These are phyloP conservation scores for Lytechinus pictus DNA, from an alignment of 35 echinoderm and acorn worm genomes.

Conservation along the genomic window DNA sequence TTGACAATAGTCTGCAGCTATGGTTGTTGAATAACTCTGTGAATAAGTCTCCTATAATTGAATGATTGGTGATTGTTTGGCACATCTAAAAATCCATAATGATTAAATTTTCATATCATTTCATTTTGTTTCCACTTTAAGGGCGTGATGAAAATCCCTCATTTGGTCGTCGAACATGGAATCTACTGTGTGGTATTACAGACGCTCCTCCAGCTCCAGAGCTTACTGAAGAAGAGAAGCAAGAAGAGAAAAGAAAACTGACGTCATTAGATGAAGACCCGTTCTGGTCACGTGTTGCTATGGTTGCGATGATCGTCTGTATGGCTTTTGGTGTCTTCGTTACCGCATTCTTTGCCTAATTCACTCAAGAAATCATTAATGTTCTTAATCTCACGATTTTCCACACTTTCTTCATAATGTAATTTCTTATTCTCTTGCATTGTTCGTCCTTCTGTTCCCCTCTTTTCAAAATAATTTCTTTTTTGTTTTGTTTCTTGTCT, in stretches of 20 bases:
- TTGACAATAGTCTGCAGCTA: too few relatives aligned
- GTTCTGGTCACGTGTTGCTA: slow-evolving; percentile 22
- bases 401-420: too few relatives aligned
- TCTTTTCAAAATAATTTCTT: too few relatives aligned
- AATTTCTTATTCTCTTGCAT: too few relatives aligned
- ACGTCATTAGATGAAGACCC: slow-evolving; percentile 58
- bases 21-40: too few relatives aligned
- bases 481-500: too few relatives aligned
- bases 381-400: background rate
- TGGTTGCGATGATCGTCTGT: background rate
- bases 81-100: too few relatives aligned
- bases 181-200: slow-evolving; percentile 56
- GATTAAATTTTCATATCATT: too few relatives aligned
- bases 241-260: background rate
- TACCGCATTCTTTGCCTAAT: background rate
- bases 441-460: too few relatives aligned
- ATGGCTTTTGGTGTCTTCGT: slow-evolving; percentile 33
- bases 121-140: background rate
- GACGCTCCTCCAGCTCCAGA: slow-evolving; percentile 33
- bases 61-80: too few relatives aligned
- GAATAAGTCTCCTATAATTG: too few relatives aligned
- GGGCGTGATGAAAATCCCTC: slow-evolving; percentile 31
- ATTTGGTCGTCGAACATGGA: slow-evolving; percentile 49
- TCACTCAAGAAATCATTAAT: background rate
- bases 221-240: slow-evolving; percentile 49